These are phyloP conservation scores for Dendrocincla fuliginosa DNA, from an alignment of 2,797 vertebrate genomes.

Conservation along the genomic window DNA sequence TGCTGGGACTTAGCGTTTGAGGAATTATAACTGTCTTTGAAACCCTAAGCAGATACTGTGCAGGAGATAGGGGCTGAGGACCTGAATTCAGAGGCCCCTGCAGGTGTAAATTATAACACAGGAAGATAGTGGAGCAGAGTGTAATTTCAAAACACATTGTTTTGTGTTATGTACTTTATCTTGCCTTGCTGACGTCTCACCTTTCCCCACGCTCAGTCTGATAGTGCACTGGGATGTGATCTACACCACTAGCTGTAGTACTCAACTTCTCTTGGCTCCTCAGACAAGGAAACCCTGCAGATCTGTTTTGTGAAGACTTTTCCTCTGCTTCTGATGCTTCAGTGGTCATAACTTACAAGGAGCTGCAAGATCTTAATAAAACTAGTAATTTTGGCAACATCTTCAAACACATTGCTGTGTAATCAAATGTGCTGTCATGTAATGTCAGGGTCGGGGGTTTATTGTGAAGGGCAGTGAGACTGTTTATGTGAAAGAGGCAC, in stretches of 20 bases:
- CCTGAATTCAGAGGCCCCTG: not conserved
- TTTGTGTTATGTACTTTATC: not conserved
- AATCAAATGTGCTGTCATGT: not conserved
- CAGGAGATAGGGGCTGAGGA: not conserved
- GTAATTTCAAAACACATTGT: not conserved
- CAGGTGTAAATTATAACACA: constrained; percentile 27
- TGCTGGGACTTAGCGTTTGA: not conserved
- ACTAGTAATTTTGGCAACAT: not conserved
- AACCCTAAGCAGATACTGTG: not conserved
- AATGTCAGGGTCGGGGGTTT: not conserved
- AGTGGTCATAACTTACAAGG: not conserved
- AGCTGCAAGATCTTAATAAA: not conserved
- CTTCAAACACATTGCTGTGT: not conserved
- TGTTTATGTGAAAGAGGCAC: not conserved
- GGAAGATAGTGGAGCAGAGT: not conserved
- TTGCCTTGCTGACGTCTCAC: not conserved
- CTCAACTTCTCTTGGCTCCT: not conserved
- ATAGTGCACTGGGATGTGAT: not conserved
- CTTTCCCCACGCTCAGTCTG: not conserved
- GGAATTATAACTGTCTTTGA: not conserved
- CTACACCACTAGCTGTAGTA: not conserved
- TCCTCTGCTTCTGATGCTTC: constrained; percentile 9
- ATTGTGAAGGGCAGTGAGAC: not conserved
- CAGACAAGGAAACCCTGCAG: not conserved
- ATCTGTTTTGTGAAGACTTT: constrained; percentile 3